Evolutionary conservation across 1,140 invertebrate species (phyloP).

Genomic region (Drosophila arizonae): DNA sequence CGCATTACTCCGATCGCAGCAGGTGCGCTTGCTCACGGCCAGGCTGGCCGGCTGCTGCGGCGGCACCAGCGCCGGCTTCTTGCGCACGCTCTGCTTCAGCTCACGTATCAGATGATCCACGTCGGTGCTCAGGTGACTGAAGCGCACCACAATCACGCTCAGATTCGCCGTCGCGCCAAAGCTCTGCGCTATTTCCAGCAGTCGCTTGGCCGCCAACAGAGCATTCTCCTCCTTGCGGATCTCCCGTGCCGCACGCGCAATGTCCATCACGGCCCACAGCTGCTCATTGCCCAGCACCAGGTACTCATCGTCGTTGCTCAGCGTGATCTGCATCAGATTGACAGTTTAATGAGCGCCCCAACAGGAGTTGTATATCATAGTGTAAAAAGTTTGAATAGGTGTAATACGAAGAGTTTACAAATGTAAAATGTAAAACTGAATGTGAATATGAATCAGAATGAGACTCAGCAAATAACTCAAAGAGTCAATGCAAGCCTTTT

Average conservation of each 20-base stretch:
- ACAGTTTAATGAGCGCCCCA: background rate
- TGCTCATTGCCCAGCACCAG: conserved; percentile 91
- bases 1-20: conserved; percentile 86
- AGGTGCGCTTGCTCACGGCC: conserved; percentile 85
- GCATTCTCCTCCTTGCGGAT: conserved; percentile 89
- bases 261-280: conserved; percentile 89
- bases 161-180: conserved; percentile 92
- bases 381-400: background rate
- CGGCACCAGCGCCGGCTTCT: conserved; percentile 78
- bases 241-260: conserved; percentile 89
- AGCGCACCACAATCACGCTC: conserved; percentile 89
- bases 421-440: too few species aligned
- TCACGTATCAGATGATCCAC: conserved; percentile 90
- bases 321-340: conserved; percentile 79
- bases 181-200: conserved; percentile 92
- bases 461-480: too few species aligned
- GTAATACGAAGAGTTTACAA: background rate
- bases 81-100: conserved; percentile 87
- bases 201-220: conserved; percentile 89
- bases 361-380: background rate
- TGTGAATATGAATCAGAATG: too few species aligned
- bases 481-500: too few species aligned
- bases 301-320: conserved; percentile 92
- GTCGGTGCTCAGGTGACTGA: conserved; percentile 86
- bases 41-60: conserved; percentile 79